Conservation (phyloP, 1,140 invertebrate species). For the Sitophilus oryzae region DNA sequence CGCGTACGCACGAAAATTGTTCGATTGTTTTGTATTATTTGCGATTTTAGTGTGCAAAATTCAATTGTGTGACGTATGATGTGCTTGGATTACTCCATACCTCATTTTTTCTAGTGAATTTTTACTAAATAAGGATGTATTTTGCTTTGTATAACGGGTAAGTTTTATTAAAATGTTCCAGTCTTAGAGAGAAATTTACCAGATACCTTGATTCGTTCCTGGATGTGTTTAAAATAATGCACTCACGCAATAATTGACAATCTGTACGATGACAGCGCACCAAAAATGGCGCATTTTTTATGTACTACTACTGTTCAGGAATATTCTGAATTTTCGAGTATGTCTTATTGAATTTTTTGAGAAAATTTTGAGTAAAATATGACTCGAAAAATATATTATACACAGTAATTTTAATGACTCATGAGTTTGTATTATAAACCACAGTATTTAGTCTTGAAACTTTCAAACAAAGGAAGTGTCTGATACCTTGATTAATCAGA, state of each 20-base stretch:
- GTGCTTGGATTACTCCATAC: conserved; percentile 10
- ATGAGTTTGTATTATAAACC: too few species aligned
- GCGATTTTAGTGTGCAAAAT: conserved; percentile 4
- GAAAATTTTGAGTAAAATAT: too few species aligned
- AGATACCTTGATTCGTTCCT: neutral
- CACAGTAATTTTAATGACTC: too few species aligned
- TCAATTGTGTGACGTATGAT: conserved; percentile 10
- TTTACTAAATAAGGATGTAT: neutral
- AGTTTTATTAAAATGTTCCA: too few species aligned
- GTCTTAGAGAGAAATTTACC: too few species aligned
- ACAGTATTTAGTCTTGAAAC: too few species aligned
- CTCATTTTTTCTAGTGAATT: conserved; percentile 6
- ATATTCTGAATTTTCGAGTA: too few species aligned
- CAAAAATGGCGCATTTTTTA: conserved; percentile 12
- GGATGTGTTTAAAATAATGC: conserved; percentile 8
- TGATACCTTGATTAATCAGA: too few species aligned
- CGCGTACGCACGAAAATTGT: conserved; percentile 13
- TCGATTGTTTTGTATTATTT: neutral
- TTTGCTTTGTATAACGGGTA: neutral
- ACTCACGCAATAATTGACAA: conserved; percentile 9
- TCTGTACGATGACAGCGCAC: too few species aligned
- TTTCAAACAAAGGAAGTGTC: too few species aligned
- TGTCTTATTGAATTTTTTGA: conserved; percentile 3
- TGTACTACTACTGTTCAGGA: too few species aligned
- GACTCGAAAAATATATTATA: too few species aligned